Evolutionary conservation across 2,113 vertebrate species (phyloP).

Genomic region (Procavia capensis): DNA sequence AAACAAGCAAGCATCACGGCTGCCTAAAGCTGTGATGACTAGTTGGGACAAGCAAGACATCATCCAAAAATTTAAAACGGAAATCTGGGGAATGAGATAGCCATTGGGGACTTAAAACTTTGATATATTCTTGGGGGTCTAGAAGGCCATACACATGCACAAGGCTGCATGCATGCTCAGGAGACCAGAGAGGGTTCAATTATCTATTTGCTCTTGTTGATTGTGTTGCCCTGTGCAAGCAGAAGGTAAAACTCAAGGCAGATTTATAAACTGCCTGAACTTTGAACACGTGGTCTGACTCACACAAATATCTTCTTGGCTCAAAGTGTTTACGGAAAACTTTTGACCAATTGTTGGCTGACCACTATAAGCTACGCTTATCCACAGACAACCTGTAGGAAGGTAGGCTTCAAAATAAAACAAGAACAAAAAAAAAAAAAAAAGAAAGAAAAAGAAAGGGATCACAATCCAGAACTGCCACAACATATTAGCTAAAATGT

Average conservation of each 20-base stretch:
- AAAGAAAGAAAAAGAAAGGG: neutral
- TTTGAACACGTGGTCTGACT: neutral
- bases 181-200: neutral
- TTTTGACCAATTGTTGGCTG: neutral
- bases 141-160: neutral
- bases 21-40: neutral
- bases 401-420: conserved; percentile 19
- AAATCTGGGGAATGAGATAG: conserved; percentile 20
- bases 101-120: neutral
- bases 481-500: neutral
- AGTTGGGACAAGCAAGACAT: conserved; percentile 34
- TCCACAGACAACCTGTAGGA: neutral
- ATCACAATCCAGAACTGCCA: neutral
- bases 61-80: conserved; percentile 38
- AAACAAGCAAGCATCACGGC: conserved; percentile 48
- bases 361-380: neutral
- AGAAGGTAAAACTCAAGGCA: neutral
- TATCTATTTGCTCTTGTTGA: neutral
- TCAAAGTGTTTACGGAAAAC: conserved; percentile 27
- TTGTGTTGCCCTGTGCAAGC: neutral
- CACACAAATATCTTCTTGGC: neutral
- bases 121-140: conserved; percentile 25
- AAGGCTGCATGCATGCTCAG: neutral
- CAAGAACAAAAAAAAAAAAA: neutral
- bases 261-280: neutral